A percentile compares a stretch with the other conserved stretches of the same genome.
These are phyloP conservation scores for Heliocidaris tuberculata DNA, from an alignment of 35 echinoderm and acorn worm species.

Conservation along the genomic window DNA sequence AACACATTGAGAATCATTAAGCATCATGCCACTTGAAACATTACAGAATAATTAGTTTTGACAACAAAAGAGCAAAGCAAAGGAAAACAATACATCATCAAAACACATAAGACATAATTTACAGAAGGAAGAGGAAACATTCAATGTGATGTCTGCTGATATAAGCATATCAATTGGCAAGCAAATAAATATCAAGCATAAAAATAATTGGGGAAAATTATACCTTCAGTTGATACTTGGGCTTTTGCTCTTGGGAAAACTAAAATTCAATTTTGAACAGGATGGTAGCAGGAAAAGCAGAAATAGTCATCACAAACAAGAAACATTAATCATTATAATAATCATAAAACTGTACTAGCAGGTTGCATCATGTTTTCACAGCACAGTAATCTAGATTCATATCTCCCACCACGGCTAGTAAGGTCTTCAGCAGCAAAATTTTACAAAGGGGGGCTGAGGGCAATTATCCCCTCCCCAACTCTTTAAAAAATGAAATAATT, in stretches of 20 bases:
- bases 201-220: background rate
- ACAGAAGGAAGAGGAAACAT: background rate
- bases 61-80: too few species aligned
- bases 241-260: background rate
- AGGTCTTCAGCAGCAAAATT: background rate
- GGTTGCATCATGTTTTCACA: background rate
- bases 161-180: background rate
- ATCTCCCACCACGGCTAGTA: background rate
- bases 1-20: background rate
- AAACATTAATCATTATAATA: background rate
- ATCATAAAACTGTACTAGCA: background rate
- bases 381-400: background rate
- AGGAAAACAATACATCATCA: too few species aligned
- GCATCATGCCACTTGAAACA: background rate
- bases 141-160: background rate
- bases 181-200: background rate
- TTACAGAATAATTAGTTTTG: background rate
- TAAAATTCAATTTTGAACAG: background rate
- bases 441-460: background rate
- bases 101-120: background rate
- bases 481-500: too few species aligned
- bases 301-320: background rate
- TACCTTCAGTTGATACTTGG: background rate
- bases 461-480: too few species aligned
- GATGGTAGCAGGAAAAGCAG: background rate